Conservation (phyloP, 37 sponge, comb jelly and placozoan species). For the Spongia lamella region DNA sequence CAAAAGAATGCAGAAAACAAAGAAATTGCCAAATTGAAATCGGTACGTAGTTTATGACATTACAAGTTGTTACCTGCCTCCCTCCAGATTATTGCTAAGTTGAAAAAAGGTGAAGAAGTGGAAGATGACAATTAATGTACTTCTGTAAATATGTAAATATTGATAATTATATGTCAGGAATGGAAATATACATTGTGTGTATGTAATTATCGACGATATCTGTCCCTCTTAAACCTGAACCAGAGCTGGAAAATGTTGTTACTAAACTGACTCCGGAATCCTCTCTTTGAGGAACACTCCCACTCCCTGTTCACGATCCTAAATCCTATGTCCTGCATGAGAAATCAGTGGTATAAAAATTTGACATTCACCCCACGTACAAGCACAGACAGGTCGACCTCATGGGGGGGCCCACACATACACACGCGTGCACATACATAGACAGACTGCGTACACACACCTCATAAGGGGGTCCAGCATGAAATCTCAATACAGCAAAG, state of each 20-base stretch:
- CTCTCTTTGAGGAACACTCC: conserved; percentile 93
- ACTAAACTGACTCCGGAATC: conserved; percentile 93
- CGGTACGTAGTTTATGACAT: conserved; percentile 23
- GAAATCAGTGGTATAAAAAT: neutral
- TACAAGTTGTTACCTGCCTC: no score
- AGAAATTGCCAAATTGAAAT: conserved; percentile 56
- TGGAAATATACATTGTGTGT: no score
- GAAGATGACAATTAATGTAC: conserved; percentile 49
- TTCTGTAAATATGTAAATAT: no score
- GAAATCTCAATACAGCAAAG: conserved; percentile 90
- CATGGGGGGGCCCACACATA: conserved; percentile 3
- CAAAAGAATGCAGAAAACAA: conserved; percentile 61
- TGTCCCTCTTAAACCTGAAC: conserved; percentile 92
- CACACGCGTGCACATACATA: neutral
- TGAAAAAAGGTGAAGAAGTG: conserved; percentile 46
- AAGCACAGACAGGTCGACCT: neutral
- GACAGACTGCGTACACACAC: conserved; percentile 20
- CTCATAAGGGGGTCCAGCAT: conserved; percentile 99
- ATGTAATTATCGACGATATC: conserved; percentile 79
- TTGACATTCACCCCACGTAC: neutral
- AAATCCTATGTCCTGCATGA: conserved; percentile 87
- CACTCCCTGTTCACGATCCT: conserved; percentile 97
- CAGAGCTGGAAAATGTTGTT: conserved; percentile 96
- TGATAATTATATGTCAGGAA: no score
- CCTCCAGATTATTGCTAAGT: conserved; percentile 53